Evolutionary conservation across 2,888 invertebrate genomes (phyloP).

Genomic region (Ornithoptera priamus): DNA sequence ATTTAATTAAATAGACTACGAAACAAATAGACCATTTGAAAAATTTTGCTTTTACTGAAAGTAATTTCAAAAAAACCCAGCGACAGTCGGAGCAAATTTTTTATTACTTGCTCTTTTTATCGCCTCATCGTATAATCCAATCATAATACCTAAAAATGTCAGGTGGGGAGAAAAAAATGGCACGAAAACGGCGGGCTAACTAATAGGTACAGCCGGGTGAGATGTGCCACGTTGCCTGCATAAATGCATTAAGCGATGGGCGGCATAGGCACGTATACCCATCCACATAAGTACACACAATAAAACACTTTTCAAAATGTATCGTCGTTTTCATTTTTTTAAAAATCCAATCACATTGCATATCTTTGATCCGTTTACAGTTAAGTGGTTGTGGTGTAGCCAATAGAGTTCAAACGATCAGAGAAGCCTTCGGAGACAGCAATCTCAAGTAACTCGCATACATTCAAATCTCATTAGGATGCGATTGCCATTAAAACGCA

Average conservation of each 20-base stretch:
- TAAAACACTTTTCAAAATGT: slow-evolving; percentile 45
- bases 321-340: slow-evolving; percentile 34
- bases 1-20: background rate
- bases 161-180: slow-evolving; percentile 35
- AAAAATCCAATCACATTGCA: no score
- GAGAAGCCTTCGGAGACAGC: no score
- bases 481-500: no score
- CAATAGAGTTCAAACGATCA: no score
- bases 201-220: slow-evolving; percentile 46
- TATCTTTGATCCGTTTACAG: no score
- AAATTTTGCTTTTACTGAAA: background rate
- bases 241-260: slow-evolving; percentile 57
- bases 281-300: slow-evolving; percentile 51
- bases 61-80: slow-evolving; percentile 21
- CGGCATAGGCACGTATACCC: slow-evolving; percentile 56
- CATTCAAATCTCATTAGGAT: no score
- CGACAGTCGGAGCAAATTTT: background rate
- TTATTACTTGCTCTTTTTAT: slow-evolving; percentile 17
- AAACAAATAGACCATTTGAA: background rate
- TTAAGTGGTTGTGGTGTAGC: no score
- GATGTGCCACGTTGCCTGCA: slow-evolving; percentile 61
- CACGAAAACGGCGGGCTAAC: slow-evolving; percentile 43
- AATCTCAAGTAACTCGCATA: no score
- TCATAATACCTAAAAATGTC: slow-evolving; percentile 44
- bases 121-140: slow-evolving; percentile 23